Evolutionary conservation across 2,797 vertebrate genomes (phyloP).

Genomic region (Siniperca undulata): DNA sequence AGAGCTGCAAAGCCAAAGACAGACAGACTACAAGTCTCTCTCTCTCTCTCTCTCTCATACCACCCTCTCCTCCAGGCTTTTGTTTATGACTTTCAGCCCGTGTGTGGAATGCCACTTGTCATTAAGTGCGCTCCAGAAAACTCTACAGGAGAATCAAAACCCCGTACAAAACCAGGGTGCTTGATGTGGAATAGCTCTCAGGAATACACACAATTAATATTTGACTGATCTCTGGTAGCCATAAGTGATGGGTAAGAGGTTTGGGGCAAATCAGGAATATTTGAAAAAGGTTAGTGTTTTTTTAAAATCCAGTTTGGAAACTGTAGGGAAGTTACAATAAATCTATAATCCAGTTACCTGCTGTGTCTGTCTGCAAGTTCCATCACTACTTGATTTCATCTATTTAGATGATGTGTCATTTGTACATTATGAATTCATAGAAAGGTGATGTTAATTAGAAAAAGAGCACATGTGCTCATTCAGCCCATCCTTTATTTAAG

Average conservation of each 20-base stretch:
- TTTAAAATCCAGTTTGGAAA: neutral
- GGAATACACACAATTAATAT: neutral
- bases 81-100: constrained; percentile 67
- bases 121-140: constrained; percentile 57
- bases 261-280: neutral
- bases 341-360: neutral
- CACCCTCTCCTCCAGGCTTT: constrained; percentile 54
- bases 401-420: neutral
- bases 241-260: neutral
- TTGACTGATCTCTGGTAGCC: constrained; percentile 12
- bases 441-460: neutral
- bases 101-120: constrained; percentile 74
- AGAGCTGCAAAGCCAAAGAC: constrained; percentile 45
- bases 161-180: constrained; percentile 10
- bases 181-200: constrained; percentile 4
- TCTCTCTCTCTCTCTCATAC: constrained; percentile 28
- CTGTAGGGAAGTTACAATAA: neutral
- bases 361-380: neutral
- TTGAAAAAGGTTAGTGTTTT: neutral
- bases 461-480: neutral
- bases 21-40: constrained; percentile 35
- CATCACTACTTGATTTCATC: neutral
- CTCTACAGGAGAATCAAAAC: constrained; percentile 18
- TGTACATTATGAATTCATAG: neutral
- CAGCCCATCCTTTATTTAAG: neutral